Conservation (phyloP, 64 coral and sea anemone genomes). For the Dendrophyllia cribrosa region DNA sequence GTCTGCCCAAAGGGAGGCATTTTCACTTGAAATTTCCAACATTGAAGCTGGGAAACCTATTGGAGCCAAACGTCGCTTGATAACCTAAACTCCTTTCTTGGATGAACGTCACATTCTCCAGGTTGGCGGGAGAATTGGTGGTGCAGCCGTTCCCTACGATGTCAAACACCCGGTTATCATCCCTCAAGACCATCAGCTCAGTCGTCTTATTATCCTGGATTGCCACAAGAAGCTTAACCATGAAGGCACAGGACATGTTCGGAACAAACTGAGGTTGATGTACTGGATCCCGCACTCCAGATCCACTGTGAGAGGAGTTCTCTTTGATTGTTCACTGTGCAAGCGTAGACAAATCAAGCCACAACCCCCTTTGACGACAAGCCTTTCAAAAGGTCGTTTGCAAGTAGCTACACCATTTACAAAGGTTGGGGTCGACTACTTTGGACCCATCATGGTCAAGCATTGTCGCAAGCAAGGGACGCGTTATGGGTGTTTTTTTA, state of each 20-base stretch:
- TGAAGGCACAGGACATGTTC: slow-evolving; percentile 28
- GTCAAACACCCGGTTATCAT: slow-evolving; percentile 26
- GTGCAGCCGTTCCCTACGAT: slow-evolving; percentile 4
- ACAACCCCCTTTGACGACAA: slow-evolving; percentile 34
- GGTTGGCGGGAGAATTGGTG: slow-evolving; percentile 35
- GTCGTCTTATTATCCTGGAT: slow-evolving; percentile 26
- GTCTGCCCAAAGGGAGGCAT: slow-evolving; percentile 3
- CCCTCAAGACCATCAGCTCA: background rate
- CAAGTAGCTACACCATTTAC: background rate
- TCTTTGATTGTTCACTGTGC: slow-evolving; percentile 33
- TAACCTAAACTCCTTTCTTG: background rate
- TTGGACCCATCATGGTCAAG: background rate
- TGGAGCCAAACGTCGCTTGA: slow-evolving; percentile 8
- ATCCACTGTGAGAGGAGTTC: background rate
- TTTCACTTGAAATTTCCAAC: background rate
- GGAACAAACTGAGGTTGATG: background rate
- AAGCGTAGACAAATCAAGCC: slow-evolving; percentile 24
- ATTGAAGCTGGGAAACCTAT: background rate
- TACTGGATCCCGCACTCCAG: slow-evolving; percentile 33
- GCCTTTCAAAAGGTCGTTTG: slow-evolving; percentile 2
- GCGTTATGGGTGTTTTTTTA: slow-evolving; percentile 34
- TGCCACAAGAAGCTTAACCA: slow-evolving; percentile 9
- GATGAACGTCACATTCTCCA: background rate
- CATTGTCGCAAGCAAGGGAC: slow-evolving; percentile 3
- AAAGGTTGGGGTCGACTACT: background rate